Evolutionary conservation across 2,113 vertebrate genomes (phyloP).

Genomic region (Hystrix cristata): DNA sequence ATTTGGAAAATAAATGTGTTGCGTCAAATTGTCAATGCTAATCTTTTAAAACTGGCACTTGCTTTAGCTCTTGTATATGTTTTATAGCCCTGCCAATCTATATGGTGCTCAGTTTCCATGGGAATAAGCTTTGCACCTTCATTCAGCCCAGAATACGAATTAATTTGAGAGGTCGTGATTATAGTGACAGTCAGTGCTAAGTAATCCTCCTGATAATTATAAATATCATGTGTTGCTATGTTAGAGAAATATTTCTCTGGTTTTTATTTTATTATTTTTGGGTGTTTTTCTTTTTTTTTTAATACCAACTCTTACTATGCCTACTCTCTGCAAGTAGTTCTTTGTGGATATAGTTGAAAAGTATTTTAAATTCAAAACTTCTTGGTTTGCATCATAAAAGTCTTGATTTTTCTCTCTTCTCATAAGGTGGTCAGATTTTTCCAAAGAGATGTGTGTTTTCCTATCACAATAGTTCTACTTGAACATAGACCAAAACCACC

Average conservation of each 20-base stretch:
- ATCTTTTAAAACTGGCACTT: slow-evolving; percentile 76
- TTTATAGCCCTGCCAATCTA: slow-evolving; percentile 62
- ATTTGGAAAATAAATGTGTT: slow-evolving; percentile 74
- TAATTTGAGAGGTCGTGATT: slow-evolving; percentile 39
- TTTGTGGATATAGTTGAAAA: slow-evolving; percentile 10
- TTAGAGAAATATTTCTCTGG: slow-evolving; percentile 23
- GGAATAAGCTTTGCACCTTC: slow-evolving; percentile 58
- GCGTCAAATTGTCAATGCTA: slow-evolving; percentile 65
- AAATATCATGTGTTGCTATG: slow-evolving; percentile 48
- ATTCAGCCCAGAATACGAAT: slow-evolving; percentile 57
- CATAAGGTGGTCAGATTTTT: background rate
- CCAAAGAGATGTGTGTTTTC: background rate
- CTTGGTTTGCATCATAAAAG: background rate
- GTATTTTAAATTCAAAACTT: background rate
- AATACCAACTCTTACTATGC: background rate
- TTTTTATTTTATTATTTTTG: background rate
- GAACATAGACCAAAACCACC: background rate
- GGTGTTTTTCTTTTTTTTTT: background rate
- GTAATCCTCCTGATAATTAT: slow-evolving; percentile 46
- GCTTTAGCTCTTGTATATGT: slow-evolving; percentile 58
- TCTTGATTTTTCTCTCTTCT: background rate
- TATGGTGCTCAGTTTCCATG: slow-evolving; percentile 67
- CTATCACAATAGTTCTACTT: background rate
- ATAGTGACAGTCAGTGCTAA: background rate
- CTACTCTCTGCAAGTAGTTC: background rate